Percentiles rank a stretch among this genome's conserved stretches.
Conservation (phyloP, 2,888 invertebrate species). For the Acholoe squamosa region DNA sequence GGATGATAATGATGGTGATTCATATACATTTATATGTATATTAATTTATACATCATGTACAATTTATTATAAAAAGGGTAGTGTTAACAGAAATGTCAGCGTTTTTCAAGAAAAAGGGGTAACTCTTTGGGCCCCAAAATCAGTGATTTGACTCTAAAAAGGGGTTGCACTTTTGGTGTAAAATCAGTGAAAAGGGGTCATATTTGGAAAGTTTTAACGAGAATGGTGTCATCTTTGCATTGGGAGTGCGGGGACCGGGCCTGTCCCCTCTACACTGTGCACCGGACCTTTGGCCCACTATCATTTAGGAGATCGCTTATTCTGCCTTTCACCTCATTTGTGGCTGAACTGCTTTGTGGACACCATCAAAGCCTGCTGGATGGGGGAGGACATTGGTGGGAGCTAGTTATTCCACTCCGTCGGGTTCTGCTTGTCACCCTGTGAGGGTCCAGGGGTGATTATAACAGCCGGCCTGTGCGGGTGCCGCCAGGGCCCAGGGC, state of each 20-base stretch:
- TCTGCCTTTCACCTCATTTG: constrained; percentile 44
- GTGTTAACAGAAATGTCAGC: too few relatives aligned
- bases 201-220: too few relatives aligned
- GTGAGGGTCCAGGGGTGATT: not conserved
- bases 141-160: not conserved
- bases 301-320: constrained; percentile 50
- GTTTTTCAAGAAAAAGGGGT: too few relatives aligned
- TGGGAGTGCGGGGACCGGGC: too few relatives aligned
- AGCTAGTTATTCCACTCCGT: constrained; percentile 60
- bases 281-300: constrained; percentile 18
- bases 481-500: not conserved
- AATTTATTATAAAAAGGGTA: too few relatives aligned
- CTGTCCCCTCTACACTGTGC: not conserved
- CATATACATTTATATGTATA: too few relatives aligned
- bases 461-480: not conserved
- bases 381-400: constrained; percentile 35
- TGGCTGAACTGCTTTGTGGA: constrained; percentile 32
- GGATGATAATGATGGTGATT: too few relatives aligned
- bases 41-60: too few relatives aligned
- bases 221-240: too few relatives aligned
- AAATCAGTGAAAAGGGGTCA: too few relatives aligned
- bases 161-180: too few relatives aligned
- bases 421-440: constrained; percentile 19
- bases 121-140: too few relatives aligned
- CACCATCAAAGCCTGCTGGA: not conserved